A percentile compares a stretch with the other conserved stretches of the same genome.
These are phyloP conservation scores for Blastobasis lacticolella DNA, from an alignment of 2,888 invertebrate species.

Conservation along the genomic window DNA sequence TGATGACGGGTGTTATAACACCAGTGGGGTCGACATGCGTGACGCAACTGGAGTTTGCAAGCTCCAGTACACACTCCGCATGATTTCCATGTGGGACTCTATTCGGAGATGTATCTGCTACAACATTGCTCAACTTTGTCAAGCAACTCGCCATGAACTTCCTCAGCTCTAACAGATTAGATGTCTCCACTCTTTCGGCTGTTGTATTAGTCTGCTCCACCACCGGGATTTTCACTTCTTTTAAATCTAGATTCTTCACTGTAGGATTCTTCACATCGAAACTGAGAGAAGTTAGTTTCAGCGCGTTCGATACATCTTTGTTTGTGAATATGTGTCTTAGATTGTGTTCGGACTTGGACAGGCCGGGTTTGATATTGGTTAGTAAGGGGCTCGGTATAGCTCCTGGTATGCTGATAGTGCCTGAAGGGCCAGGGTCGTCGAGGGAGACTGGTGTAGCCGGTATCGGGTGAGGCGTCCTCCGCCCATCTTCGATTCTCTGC, in stretches of 20 bases:
- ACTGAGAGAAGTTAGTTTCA: slow-evolving; percentile 45
- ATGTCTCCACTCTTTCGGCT: slow-evolving; percentile 26
- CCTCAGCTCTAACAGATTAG: slow-evolving; percentile 48
- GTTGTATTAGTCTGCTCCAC: slow-evolving; percentile 22
- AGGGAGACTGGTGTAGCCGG: slow-evolving; percentile 5
- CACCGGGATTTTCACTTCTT: slow-evolving; percentile 43
- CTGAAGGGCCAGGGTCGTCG: slow-evolving; percentile 58
- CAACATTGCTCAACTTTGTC: slow-evolving; percentile 38
- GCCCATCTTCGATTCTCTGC: slow-evolving; percentile 15
- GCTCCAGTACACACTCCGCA: slow-evolving; percentile 24
- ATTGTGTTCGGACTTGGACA: slow-evolving; percentile 63
- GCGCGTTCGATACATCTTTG: slow-evolving; percentile 50
- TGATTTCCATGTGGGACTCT: slow-evolving; percentile 33
- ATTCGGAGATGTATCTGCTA: slow-evolving; percentile 16
- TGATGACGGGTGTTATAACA: slow-evolving; percentile 12
- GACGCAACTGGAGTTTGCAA: slow-evolving; percentile 28
- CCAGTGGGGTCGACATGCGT: slow-evolving; percentile 23
- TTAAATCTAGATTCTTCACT: slow-evolving; percentile 29
- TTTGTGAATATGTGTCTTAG: slow-evolving; percentile 50
- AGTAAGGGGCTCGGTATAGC: slow-evolving; percentile 28
- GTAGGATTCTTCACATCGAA: slow-evolving; percentile 24
- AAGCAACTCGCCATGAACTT: slow-evolving; percentile 59
- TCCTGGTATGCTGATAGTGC: slow-evolving; percentile 41
- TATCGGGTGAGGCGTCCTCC: background rate
- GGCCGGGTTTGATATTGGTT: slow-evolving; percentile 28